phyloP scores from a whole-genome alignment of 2,888 invertebrate species.

The Synanthedon tipuliformis region DNA sequence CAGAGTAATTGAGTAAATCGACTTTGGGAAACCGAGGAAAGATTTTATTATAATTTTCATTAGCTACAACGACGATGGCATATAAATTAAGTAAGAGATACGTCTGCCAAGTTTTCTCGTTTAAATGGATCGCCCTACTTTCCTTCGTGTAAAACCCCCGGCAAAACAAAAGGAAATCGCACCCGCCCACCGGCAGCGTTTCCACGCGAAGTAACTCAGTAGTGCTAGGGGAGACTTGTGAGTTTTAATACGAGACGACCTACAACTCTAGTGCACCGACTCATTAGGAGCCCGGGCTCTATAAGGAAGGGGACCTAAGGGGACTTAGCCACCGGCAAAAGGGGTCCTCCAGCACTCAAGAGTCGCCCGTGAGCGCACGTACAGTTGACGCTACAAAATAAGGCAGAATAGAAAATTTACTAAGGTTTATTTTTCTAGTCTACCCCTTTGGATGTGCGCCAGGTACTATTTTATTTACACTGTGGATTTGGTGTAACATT shows the following conservation, averaged over 20 bases:
- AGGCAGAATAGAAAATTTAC: slow-evolving; percentile 16
- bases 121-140: slow-evolving; percentile 29
- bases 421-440: slow-evolving; percentile 1
- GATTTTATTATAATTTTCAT: too few species aligned
- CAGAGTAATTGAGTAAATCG: too few species aligned
- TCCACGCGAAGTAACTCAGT: slow-evolving; percentile 49
- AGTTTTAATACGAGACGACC: slow-evolving; percentile 58
- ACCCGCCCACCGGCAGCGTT: slow-evolving; percentile 28
- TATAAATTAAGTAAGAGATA: too few species aligned
- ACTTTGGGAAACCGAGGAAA: too few species aligned
- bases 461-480: slow-evolving; percentile 11
- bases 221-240: slow-evolving; percentile 45
- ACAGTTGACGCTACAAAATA: slow-evolving; percentile 26
- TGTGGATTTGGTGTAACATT: slow-evolving; percentile 13
- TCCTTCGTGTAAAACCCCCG: slow-evolving; percentile 12
- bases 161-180: slow-evolving; percentile 50
- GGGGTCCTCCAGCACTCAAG: slow-evolving; percentile 53
- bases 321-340: slow-evolving; percentile 49
- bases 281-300: slow-evolving; percentile 58
- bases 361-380: slow-evolving; percentile 27
- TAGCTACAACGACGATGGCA: too few species aligned
- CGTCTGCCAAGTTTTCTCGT: neutral
- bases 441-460: slow-evolving; percentile 2
- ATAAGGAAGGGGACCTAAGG: slow-evolving; percentile 45
- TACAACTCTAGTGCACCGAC: slow-evolving; percentile 68